Conservation (phyloP, 2,797 vertebrate genomes). For the Kryptolebias ocellatus region DNA sequence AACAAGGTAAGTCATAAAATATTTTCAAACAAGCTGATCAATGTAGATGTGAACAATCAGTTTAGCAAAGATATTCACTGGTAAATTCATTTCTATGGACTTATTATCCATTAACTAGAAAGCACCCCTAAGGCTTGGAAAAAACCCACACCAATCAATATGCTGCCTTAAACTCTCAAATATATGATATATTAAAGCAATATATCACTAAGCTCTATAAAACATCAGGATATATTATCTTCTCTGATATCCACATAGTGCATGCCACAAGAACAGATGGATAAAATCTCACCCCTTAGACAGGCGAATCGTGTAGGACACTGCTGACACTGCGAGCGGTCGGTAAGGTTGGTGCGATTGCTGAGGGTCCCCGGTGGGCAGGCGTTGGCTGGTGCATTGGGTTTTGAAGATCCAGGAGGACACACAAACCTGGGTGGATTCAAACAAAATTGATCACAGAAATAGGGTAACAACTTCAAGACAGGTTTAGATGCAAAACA, state of each 20-base stretch:
- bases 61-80: too few relatives aligned
- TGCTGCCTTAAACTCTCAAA: not conserved
- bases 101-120: too few relatives aligned
- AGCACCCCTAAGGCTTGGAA: too few relatives aligned
- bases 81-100: too few relatives aligned
- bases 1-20: too few relatives aligned
- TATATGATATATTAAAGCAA: not conserved
- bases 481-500: not conserved
- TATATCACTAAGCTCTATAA: not conserved
- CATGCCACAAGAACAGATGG: conserved; percentile 5
- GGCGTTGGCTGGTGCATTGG: conserved; percentile 78
- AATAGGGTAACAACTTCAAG: not conserved
- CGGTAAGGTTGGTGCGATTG: conserved; percentile 80
- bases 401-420: conserved; percentile 84
- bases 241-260: not conserved
- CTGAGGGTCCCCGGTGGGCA: conserved; percentile 87
- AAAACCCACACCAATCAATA: too few relatives aligned
- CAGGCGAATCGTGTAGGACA: conserved; percentile 86
- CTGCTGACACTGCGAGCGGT: conserved; percentile 87
- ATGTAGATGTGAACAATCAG: too few relatives aligned
- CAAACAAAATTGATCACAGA: not conserved
- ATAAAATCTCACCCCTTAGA: conserved; percentile 77
- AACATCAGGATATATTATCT: not conserved
- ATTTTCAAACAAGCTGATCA: too few relatives aligned
- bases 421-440: conserved; percentile 80